phyloP scores from a whole-genome alignment of 2,113 vertebrate genomes.

The Sterrhoptilus dennistouni region DNA sequence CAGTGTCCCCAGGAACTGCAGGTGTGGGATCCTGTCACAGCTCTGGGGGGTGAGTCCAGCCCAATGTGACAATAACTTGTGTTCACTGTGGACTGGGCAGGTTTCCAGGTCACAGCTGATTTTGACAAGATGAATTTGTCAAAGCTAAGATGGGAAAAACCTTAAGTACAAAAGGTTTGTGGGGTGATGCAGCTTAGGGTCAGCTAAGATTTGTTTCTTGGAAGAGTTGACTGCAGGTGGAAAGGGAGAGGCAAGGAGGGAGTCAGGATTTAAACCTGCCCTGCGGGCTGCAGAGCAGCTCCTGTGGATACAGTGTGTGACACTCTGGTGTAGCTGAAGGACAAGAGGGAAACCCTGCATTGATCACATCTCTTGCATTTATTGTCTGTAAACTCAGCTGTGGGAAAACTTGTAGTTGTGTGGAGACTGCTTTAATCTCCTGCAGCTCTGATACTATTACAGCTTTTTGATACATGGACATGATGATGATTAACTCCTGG shows the following conservation, averaged over 20 bases:
- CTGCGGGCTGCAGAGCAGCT: background rate
- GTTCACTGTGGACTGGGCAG: background rate
- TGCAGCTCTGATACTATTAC: background rate
- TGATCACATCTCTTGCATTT: background rate
- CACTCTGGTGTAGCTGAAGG: background rate
- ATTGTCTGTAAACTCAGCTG: background rate
- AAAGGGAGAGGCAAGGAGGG: background rate
- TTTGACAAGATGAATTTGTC: background rate
- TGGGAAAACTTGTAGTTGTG: background rate
- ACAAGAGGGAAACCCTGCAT: background rate
- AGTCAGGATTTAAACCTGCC: background rate
- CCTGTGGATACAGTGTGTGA: rapidly evolving
- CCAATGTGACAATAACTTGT: background rate
- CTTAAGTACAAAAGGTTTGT: background rate
- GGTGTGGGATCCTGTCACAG: background rate
- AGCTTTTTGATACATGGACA: background rate
- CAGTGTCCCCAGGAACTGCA: background rate
- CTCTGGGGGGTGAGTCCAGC: background rate
- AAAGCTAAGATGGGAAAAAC: background rate
- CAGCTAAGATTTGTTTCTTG: background rate
- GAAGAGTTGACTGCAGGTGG: background rate
- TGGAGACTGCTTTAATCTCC: background rate
- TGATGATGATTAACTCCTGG: background rate
- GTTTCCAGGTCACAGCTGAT: background rate
- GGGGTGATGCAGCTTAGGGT: background rate